Conservation (phyloP, 2,888 invertebrate genomes). For the Drosophila paranaensis region DNA sequence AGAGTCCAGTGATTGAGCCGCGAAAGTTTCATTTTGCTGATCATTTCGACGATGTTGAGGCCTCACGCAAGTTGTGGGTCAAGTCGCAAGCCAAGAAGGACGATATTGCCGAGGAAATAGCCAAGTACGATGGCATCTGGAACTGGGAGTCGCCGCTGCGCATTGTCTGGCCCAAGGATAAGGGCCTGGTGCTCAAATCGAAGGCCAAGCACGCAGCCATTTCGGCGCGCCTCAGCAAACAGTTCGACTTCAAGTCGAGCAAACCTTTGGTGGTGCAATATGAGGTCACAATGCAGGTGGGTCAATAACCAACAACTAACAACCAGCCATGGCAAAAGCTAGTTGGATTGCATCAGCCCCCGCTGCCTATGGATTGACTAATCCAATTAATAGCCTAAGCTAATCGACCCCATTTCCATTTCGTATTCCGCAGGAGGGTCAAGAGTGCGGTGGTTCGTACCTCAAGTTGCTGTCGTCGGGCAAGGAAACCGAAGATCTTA, state of each 20-base stretch:
- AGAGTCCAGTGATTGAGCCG: slow-evolving; percentile 89
- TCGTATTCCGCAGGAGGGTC: slow-evolving; percentile 90
- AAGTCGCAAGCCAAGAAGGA: slow-evolving; percentile 96
- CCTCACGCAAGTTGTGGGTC: slow-evolving; percentile 92
- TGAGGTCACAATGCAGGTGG: slow-evolving; percentile 93
- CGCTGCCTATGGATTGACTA: slow-evolving; percentile 39
- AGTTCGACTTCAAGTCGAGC: slow-evolving; percentile 91
- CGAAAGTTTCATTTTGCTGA: slow-evolving; percentile 91
- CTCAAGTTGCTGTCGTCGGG: slow-evolving; percentile 94
- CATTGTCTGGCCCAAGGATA: slow-evolving; percentile 92
- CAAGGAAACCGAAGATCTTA: slow-evolving; percentile 89
- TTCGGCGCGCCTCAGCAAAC: slow-evolving; percentile 90
- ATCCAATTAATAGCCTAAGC: slow-evolving; percentile 73
- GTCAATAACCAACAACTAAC: slow-evolving; percentile 8
- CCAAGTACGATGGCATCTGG: slow-evolving; percentile 97
- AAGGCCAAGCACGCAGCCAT: slow-evolving; percentile 99
- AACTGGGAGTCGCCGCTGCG: slow-evolving; percentile 89
- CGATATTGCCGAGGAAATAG: slow-evolving; percentile 93
- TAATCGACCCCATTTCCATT: slow-evolving; percentile 66
- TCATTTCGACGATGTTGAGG: slow-evolving; percentile 92
- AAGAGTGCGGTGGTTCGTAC: slow-evolving; percentile 99
- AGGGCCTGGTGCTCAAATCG: slow-evolving; percentile 94
- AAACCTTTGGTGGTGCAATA: slow-evolving; percentile 96
- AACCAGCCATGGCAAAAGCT: slow-evolving; percentile 3
- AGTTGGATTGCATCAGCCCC: slow-evolving; percentile 71